Conservation (phyloP, 1,140 invertebrate species). For the Trachelipus rathkii region DNA sequence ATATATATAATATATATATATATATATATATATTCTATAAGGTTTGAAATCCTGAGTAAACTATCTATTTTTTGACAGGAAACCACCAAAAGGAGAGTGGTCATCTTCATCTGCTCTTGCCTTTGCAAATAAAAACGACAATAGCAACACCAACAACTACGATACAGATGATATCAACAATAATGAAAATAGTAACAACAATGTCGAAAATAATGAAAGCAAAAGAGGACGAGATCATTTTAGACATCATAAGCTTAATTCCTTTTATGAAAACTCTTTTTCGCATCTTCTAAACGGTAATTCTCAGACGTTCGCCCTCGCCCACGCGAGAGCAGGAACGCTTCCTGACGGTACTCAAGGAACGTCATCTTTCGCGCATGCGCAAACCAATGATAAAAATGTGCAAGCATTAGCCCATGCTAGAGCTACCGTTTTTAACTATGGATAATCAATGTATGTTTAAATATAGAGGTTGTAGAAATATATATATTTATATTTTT, state of each 20-base stretch:
- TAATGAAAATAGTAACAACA: neutral
- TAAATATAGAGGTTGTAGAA: no score
- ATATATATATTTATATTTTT: no score
- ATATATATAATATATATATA: conserved; percentile 1
- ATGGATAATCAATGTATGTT: neutral
- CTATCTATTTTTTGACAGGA: neutral
- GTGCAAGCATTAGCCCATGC: neutral
- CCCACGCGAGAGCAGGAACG: conserved; percentile 6
- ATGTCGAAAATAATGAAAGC: neutral
- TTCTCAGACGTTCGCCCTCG: neutral
- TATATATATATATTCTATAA: neutral
- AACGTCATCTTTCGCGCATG: neutral
- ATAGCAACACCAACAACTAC: neutral
- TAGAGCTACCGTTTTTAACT: neutral
- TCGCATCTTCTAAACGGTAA: neutral
- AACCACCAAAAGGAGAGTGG: neutral
- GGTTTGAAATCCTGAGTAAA: neutral
- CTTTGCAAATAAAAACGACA: neutral
- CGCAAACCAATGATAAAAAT: conserved; percentile 8
- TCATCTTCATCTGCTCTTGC: neutral
- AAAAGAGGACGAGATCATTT: neutral
- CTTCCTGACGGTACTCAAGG: neutral
- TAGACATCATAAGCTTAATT: neutral
- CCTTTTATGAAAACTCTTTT: neutral
- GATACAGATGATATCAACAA: neutral